phyloP scores from a whole-genome alignment of 2,113 vertebrate species.

The Oxyura jamaicensis region DNA sequence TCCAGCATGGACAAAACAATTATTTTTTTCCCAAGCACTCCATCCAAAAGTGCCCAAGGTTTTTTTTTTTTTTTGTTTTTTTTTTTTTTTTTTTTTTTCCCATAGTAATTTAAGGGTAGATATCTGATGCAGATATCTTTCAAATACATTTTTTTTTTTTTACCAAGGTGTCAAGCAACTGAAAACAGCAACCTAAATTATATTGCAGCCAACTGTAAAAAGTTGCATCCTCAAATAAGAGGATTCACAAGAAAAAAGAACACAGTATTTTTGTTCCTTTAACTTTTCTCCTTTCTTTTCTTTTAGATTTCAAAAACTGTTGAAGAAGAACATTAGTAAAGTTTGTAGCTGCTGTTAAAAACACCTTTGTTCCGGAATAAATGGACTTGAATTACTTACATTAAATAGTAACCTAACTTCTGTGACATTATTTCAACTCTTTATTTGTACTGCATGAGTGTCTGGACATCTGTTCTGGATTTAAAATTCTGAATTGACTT shows the following conservation, averaged over 20 bases:
- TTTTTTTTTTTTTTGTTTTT: neutral
- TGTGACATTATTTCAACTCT: neutral
- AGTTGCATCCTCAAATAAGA: neutral
- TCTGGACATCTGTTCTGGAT: neutral
- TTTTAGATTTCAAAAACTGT: neutral
- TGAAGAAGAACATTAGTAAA: neutral
- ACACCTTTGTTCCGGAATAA: neutral
- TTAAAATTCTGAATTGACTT: neutral
- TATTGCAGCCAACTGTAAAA: neutral
- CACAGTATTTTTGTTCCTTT: neutral
- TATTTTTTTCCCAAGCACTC: fast-evolving
- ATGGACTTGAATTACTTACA: neutral
- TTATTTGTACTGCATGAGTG: neutral
- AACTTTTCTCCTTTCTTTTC: neutral
- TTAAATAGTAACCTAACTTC: neutral
- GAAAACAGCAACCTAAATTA: neutral
- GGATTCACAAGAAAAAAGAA: neutral
- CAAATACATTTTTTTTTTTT: neutral
- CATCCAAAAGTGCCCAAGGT: neutral
- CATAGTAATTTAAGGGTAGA: neutral
- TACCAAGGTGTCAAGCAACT: neutral
- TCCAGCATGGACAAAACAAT: neutral
- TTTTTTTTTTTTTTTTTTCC: neutral
- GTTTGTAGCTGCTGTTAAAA: neutral
- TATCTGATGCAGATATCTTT: neutral